Base-by-base conservation (phyloP, 1,140 invertebrate species). In the Megathymus violae region DNA sequence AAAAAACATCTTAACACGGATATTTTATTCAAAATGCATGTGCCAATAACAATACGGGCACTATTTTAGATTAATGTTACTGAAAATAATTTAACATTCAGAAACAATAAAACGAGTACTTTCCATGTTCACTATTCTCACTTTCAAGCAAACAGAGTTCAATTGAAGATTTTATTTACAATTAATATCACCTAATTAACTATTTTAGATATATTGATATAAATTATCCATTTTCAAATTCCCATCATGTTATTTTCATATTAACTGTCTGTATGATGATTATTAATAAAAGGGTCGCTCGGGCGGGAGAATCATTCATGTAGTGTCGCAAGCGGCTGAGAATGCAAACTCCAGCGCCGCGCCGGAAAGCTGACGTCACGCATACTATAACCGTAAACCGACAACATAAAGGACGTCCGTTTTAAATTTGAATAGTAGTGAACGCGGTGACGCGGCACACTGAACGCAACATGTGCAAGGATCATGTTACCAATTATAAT, bases 321-420 rank as follows among this genome's bases (percentile, higher is more conserved):
- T 67, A 34, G 67, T 76, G 68, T 77, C 71, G 73, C 80, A 72
- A 68, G 66, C 73, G 62, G 44, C 62, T 64, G 67, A 81, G 79
- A 76, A 75, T 66, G 69, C 69, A 69, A 69, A 75, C 71, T 71
- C 62, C 73, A 59, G 63, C 68, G 70, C 71, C 64, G 74, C 66
- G 62, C 74, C 76, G 79, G 78, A 74, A 75, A 66, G 43, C 41
- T 89, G 83, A 88, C 80, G 80, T 88, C 86, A 89, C 72, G 41
- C 58, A 64, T 71, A 77, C 67, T 80, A 78, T 74, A 71, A 69
- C 63, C 2, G 69, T 81, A 78, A 78, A 70, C 68, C 65, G 69
- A 79, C 63, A 77, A 80, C 75, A 74, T 66, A 71, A 68, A 84
- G 81, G 76, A 85, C 74, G 69, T 88, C 76, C 82, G 76, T 76